Evolutionary conservation across 2,113 vertebrate species (phyloP).

Genomic region (Brachypteracias leptosomus): DNA sequence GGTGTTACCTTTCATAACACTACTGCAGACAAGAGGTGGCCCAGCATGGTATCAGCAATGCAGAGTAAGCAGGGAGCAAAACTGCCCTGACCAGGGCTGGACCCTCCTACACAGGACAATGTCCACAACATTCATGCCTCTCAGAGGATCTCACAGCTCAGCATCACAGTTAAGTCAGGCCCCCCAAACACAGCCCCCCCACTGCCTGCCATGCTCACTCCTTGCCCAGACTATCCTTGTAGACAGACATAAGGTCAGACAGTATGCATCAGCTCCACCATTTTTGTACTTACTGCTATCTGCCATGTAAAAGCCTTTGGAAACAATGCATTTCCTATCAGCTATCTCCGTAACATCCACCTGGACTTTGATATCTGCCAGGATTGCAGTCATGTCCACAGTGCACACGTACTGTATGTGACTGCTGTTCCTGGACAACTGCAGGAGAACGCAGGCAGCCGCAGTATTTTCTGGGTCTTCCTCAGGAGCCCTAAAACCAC

Average conservation of each 20-base stretch:
- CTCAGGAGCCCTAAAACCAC: constrained; percentile 31
- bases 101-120: background rate
- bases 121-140: background rate
- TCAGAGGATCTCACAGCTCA: background rate
- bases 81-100: background rate
- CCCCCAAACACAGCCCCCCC: background rate
- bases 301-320: constrained; percentile 58
- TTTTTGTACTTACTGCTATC: constrained; percentile 66
- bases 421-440: constrained; percentile 11
- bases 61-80: background rate
- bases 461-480: background rate
- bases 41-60: background rate
- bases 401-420: constrained; percentile 48
- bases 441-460: constrained; percentile 59
- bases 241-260: background rate
- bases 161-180: background rate
- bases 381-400: constrained; percentile 54
- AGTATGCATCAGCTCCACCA: background rate
- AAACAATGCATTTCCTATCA: background rate
- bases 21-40: background rate
- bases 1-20: background rate
- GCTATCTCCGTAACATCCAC: constrained; percentile 34
- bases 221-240: background rate
- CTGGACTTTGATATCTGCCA: constrained; percentile 39
- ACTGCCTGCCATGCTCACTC: background rate